Base-by-base conservation (phyloP, 2,888 invertebrate genomes). In the Ctena decussata region DNA sequence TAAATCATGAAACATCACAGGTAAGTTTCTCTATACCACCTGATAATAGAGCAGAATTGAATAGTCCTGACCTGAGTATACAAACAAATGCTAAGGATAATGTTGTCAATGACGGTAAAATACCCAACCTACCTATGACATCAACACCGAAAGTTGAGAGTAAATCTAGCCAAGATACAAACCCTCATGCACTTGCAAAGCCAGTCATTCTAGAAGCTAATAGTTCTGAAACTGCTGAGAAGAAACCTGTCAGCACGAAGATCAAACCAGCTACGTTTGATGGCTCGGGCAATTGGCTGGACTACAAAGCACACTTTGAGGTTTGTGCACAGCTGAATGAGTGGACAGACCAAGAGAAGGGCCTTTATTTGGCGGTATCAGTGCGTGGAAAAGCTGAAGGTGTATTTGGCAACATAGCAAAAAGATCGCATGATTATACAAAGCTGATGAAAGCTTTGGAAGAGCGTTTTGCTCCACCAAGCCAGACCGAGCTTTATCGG, bases 401-500 rank as follows among this genome's bases (percentile, higher is more conserved):
- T 32, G 71, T 71, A 11, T 71, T 71, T 41, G 71, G 71, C 8
- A 71, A 71, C 30, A 35, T 71, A 6, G n/a, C 39, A 3, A 41
- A 11, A 11, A n/a, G 39, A 21, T 37, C 71, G 6, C 41, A 71
- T 37, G 71, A 71, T 3, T 75, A 53, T 69, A 69, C 27, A 11
- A 6, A 5, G 69, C 12, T 69, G 11, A 6, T 30, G 11, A 69
- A 69, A 30, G 32, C 69, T 27, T 30, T 69, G 6, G 27, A 69
- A 27, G 69, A 69, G 32, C 11, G 69, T 11, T 71, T 71, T 71
- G 71, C 71, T 30, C 71, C 71, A 6, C 71, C 71, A 8, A 71
- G 37, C 39, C 71, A 71, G 30, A 71, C 37, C 2, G 82, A 85
- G n/a, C 60, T 77, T 21, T 84, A 80, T 44, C 70, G 71, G 37